phyloP scores from a whole-genome alignment of 2,888 invertebrate genomes.

The Eupelmus urozonus region DNA sequence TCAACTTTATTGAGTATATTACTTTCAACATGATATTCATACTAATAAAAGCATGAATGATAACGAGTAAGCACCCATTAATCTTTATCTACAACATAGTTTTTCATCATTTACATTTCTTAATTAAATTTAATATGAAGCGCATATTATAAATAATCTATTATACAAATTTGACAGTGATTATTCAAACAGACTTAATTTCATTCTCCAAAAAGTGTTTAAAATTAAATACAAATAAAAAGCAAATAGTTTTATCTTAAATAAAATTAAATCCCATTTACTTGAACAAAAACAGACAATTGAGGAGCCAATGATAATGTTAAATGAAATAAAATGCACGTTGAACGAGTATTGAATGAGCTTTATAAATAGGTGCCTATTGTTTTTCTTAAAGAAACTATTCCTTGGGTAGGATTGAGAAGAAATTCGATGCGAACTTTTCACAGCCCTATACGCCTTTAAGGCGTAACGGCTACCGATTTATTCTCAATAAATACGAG shows the following conservation, averaged over 20 bases:
- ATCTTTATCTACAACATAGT: conserved; percentile 17
- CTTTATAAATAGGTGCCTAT: conserved; percentile 4
- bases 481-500: conserved; percentile 75
- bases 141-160: background rate
- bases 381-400: conserved; percentile 17
- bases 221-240: conserved; percentile 11
- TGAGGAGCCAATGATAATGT: conserved; percentile 1
- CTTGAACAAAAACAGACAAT: conserved; percentile 22
- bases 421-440: conserved; percentile 49
- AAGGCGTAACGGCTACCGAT: conserved; percentile 62
- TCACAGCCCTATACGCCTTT: conserved; percentile 56
- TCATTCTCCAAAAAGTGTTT: background rate
- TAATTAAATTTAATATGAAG: conserved; percentile 15
- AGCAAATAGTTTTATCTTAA: background rate
- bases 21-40: conserved; percentile 24
- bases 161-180: background rate
- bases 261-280: conserved; percentile 1
- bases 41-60: background rate
- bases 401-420: conserved; percentile 46
- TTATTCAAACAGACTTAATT: background rate
- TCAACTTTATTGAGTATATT: conserved; percentile 21
- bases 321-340: conserved; percentile 34
- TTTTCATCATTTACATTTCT: conserved; percentile 13
- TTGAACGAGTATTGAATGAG: conserved; percentile 21
- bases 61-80: background rate